phyloP scores from a whole-genome alignment of 2,888 invertebrate species.

The Polietes domitor region DNA sequence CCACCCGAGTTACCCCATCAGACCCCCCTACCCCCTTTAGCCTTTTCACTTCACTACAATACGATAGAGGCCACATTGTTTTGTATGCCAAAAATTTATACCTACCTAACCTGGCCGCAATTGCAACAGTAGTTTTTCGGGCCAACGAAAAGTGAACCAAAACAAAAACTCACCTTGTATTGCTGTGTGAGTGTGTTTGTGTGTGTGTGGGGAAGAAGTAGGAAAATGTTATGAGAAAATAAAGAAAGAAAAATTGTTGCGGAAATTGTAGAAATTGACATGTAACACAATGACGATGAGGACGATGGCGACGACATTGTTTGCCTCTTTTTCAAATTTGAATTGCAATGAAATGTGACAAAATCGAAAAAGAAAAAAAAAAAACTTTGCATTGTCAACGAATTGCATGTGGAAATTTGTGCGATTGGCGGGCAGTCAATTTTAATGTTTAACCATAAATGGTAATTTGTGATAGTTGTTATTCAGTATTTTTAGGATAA shows the following conservation, averaged over 20 bases:
- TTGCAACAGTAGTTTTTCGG: background rate
- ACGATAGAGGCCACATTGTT: constrained; percentile 1
- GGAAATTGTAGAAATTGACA: constrained; percentile 66
- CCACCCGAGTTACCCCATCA: background rate
- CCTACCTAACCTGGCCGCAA: background rate
- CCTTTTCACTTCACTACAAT: background rate
- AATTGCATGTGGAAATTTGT: background rate
- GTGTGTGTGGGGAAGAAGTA: background rate
- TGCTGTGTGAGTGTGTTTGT: background rate
- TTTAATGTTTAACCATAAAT: no score
- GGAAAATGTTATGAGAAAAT: constrained; percentile 26
- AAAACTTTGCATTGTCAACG: constrained; percentile 1
- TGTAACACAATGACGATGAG: constrained; percentile 57
- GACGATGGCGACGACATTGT: constrained; percentile 50
- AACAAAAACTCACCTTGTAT: constrained; percentile 54
- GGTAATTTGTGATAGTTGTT: no score
- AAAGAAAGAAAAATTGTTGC: constrained; percentile 60
- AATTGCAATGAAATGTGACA: constrained; percentile 25
- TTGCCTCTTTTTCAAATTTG: constrained; percentile 32
- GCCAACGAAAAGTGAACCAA: constrained; percentile 46
- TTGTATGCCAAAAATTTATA: constrained; percentile 19
- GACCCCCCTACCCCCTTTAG: background rate
- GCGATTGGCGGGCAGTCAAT: background rate
- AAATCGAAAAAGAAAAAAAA: background rate
- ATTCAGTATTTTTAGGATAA: no score